Evolutionary conservation across 1,140 invertebrate genomes (phyloP), one percentile per base, ranked within the genome.

Genomic region (Stegodyphus dumicola): DNA sequence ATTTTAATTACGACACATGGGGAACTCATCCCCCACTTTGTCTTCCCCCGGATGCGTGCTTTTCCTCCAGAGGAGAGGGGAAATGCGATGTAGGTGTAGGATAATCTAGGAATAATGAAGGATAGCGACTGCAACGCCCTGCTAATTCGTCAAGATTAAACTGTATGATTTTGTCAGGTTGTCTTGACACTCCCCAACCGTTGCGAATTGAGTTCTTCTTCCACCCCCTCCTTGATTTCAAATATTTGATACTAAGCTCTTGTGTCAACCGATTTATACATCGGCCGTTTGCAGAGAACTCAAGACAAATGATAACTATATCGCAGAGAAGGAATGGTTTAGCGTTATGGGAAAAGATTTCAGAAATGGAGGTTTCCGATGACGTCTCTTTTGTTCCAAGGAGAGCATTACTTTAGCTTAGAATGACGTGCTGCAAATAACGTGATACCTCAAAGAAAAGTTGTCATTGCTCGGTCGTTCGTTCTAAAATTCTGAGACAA

Each of bases 141-240:
- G 71, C 80, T 83, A 83, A 83, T 83, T 83, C 80, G 71, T 83
- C 80, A 83, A 83, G 71, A 83, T 83, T 83, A 83, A 83, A 54
- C 80, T 74, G 49, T 75, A 67, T 74, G 70, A 64, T 75, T 75
- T 74, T 67, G 80, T 80, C 78, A 80, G 33, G 33, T 80, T 80
- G 53, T 53, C 33, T 18, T 83, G 80, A 83, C 80, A 83, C 60
- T 75, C 80, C 64, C 60, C 71, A 11, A 80, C 66, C 18, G n/a
- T 33, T 66, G 53, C 15, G 49, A 53, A 65, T 66, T 74, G 70
- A 83, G 80, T 75, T 83, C 80, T 83, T 83, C 66, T 15, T 17
- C 17, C 49, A 49, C 33, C 11, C 49, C 51, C 73, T 73, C 53
- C 33, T 33, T 33, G 33, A 33, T 33, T 33, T 33, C 33, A 52